A percentile compares a stretch with the other conserved stretches of the same genome.
phyloP scores from a whole-genome alignment of 2,888 invertebrate species.

The Amphipyra berbera region DNA sequence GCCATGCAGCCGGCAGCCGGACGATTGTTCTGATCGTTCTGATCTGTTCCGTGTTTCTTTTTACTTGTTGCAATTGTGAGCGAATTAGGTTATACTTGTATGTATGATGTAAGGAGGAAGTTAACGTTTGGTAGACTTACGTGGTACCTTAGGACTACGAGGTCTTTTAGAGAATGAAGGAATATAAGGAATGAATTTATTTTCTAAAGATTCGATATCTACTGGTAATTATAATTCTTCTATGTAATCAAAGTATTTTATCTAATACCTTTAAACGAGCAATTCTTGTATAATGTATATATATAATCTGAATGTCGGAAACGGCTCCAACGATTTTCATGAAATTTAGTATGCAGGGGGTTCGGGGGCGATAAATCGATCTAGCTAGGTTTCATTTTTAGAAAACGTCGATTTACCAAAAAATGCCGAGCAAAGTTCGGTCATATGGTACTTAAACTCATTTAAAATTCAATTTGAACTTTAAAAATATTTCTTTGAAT shows the following conservation, averaged over 20 bases:
- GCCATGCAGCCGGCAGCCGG: slow-evolving; percentile 27
- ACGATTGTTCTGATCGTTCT: slow-evolving; percentile 23
- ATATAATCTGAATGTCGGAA: too few species aligned
- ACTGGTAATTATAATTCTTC: background rate
- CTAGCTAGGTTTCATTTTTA: too few species aligned
- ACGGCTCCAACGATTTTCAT: too few species aligned
- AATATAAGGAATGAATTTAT: background rate
- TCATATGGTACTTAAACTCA: too few species aligned
- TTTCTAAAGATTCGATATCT: background rate
- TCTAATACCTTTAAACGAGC: too few species aligned
- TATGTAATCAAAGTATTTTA: too few species aligned
- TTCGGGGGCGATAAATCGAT: too few species aligned
- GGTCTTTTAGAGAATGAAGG: background rate
- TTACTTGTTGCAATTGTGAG: slow-evolving; percentile 14
- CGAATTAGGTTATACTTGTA: slow-evolving; percentile 36
- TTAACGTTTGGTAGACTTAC: slow-evolving; percentile 13
- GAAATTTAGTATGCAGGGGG: too few species aligned
- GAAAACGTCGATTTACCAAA: too few species aligned
- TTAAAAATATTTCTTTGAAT: background rate
- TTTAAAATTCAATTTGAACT: too few species aligned
- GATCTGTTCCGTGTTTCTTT: slow-evolving; percentile 38
- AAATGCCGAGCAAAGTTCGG: too few species aligned
- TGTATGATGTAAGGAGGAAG: slow-evolving; percentile 31
- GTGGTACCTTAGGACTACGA: background rate
- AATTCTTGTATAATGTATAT: too few species aligned